A percentile compares a stretch with the other conserved stretches of the same genome.
Conservation (phyloP, 1,140 invertebrate genomes). For the Pantala flavescens region DNA sequence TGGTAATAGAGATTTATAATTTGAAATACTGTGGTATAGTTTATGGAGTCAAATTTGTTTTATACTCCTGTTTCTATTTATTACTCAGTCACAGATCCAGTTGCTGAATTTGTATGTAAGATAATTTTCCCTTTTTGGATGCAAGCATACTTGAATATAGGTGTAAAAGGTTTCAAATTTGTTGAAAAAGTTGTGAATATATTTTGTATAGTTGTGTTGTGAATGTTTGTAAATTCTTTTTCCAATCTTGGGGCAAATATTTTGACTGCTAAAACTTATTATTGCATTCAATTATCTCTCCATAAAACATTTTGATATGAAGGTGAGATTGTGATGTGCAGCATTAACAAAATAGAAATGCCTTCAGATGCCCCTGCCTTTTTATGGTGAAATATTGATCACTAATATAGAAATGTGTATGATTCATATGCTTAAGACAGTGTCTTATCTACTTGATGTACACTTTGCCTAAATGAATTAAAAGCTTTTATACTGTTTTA, state of each 20-base stretch:
- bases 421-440: neutral
- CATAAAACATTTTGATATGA: no score
- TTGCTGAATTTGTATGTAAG: no score
- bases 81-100: no score
- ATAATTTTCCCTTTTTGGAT: no score
- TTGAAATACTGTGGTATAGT: no score
- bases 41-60: no score
- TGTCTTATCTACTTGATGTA: slow-evolving; percentile 7
- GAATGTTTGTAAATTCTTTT: neutral
- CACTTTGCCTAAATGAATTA: slow-evolving; percentile 7
- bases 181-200: neutral
- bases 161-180: neutral
- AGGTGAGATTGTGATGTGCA: neutral
- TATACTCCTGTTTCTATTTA: no score
- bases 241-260: neutral
- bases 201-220: neutral
- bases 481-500: slow-evolving; percentile 10
- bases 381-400: neutral
- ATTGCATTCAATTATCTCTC: no score
- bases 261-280: no score
- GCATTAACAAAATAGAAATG: neutral
- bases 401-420: neutral
- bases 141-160: no score
- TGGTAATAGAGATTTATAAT: no score
- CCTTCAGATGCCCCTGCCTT: slow-evolving; percentile 2